Conservation (phyloP, 1,140 invertebrate species). For the Idris sp. region DNA sequence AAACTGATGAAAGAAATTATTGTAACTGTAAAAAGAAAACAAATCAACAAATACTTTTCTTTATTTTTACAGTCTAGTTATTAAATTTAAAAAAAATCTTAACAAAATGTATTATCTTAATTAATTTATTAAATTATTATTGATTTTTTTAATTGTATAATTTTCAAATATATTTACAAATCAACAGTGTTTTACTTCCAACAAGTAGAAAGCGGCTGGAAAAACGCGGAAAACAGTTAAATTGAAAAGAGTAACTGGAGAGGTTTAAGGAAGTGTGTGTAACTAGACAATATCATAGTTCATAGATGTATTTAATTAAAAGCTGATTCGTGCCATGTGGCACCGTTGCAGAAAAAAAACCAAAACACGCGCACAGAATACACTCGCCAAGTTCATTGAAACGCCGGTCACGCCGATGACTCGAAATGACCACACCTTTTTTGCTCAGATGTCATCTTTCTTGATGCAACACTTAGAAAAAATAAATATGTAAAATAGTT, state of each 20-base stretch:
- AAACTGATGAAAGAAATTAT: too few relatives aligned
- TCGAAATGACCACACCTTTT: slow-evolving; percentile 50
- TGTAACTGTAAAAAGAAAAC: too few relatives aligned
- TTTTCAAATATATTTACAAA: too few relatives aligned
- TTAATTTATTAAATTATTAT: too few relatives aligned
- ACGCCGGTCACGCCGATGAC: slow-evolving; percentile 39
- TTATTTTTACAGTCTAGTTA: too few relatives aligned
- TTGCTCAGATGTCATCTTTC: slow-evolving; percentile 36
- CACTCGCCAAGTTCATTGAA: slow-evolving; percentile 53
- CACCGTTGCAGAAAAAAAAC: slow-evolving; percentile 37
- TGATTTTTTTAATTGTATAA: too few relatives aligned
- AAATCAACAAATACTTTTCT: too few relatives aligned
- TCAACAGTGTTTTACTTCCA: too few relatives aligned
- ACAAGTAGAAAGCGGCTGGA: too few relatives aligned
- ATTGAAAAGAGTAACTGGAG: background rate
- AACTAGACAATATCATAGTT: slow-evolving; percentile 32
- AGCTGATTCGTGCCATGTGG: slow-evolving; percentile 13
- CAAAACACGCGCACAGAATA: slow-evolving; percentile 2
- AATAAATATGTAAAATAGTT: too few relatives aligned
- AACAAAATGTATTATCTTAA: too few relatives aligned
- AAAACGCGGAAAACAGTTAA: background rate
- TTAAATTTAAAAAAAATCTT: too few relatives aligned
- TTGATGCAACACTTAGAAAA: slow-evolving; percentile 35
- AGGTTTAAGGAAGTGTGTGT: background rate
- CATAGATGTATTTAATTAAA: slow-evolving; percentile 44